Base-by-base conservation (phyloP, 2,797 vertebrate genomes). In the Pseudomugil gertrudae region DNA sequence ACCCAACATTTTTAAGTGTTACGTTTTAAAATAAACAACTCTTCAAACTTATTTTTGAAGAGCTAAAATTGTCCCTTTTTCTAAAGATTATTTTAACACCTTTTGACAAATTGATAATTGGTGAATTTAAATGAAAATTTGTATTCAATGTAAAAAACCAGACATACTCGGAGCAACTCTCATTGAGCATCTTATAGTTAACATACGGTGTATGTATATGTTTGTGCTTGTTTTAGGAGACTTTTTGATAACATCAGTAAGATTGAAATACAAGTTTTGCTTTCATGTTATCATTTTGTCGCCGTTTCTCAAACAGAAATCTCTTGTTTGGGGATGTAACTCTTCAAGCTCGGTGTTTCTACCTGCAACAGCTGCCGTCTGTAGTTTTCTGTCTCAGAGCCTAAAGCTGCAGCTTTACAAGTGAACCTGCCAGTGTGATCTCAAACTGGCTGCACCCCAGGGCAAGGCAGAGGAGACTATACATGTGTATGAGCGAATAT, bases 381-480 rank as follows among this genome's bases (percentile, higher is more conserved):
- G 89, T 90, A 87, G 77, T 83, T 86, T 68, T 88, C 83, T 87
- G 86, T 91, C 86, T 90, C 85, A 76, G 83, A 85, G 86, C 92
- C 90, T 89, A 80, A 85, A 91, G 88, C 91, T 87, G 88, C 72
- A 89, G 90, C 92, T 93, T 93, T 93, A 90, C 88, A 92, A 92
- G 88, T 87, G 90, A 93, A 90, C 91, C 87, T 90, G 88, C 87
- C 81, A 76, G 84, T 92, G 90, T 94, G 92, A 94, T 93, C 92
- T 90, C 87, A 86, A 87, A 86, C 88, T 91, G 89, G 88, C 87
- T 90, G 89, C 89, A 92, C 90, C 93, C 92, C 79, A 84, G 84
- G 93, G 94, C 91, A 82, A 93, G 86, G 88, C 87, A 91, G 87
- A 89, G 89, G 81, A 91, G 84, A 86, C 87, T 87, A 79, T 84